Base-by-base conservation (phyloP, 2,888 invertebrate genomes). In the Sympetrum striolatum region DNA sequence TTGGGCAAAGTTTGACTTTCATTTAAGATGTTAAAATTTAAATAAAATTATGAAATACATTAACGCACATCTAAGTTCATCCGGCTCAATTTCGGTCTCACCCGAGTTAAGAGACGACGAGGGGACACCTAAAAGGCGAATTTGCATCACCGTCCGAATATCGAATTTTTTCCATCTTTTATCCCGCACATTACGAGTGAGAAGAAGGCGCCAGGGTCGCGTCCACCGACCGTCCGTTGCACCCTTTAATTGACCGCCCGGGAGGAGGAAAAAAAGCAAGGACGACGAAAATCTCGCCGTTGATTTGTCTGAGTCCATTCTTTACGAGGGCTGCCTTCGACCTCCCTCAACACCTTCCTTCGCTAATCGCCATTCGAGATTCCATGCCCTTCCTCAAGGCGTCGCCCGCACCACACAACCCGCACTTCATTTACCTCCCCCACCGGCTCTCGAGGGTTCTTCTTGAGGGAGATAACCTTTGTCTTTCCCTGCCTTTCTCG, bases 221-320 rank as follows among this genome's bases (percentile, higher is more conserved):
- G 82, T 82, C 82, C 58, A 58, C 53, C 58, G 58, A 60, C 58
- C 35, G 82, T 82, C 82, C 82, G 82, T 82, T 82, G 82, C 82
- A 82, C 82, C 58, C 58, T 58, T 60, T 82, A 82, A 82, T 82
- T 82, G 82, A 58, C 82, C 82, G 53, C 82, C 82, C 6, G 64
- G 64, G 64, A 64, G 25, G 4, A 44, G 44, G 44, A 44, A 10
- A 44, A 44, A 44, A 44, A 44, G 64, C 82, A 82, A 82, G 82
- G 82, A 82, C 82, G 82, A 31, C 58, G 82, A 60, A 82, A 82
- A 58, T 82, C 82, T 31, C 82, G 58, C 18, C 82, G 58, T 58
- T 35, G 58, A 82, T 82, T 82, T 53, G 58, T 82, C 31, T 35
- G 58, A 64, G 64, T 12, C 64, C 25, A 64, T 58, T 60, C 58